A percentile compares a stretch with the other conserved stretches of the same genome.
phyloP scores from a whole-genome alignment of 2,113 vertebrate species.

The Isichthys henryi region DNA sequence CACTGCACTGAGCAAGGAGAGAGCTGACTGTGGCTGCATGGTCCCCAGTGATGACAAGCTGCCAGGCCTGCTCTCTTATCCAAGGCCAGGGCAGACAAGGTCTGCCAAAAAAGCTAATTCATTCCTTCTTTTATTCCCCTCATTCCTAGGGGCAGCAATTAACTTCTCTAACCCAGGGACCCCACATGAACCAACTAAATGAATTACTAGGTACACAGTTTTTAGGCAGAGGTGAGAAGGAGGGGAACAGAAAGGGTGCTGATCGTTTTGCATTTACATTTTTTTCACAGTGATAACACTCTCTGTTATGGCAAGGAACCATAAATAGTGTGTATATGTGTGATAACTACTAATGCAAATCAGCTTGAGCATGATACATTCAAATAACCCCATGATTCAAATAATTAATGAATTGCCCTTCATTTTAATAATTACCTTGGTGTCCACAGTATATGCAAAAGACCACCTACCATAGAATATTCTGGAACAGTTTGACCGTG shows the following conservation, averaged over 20 bases:
- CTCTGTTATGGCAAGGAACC: not conserved
- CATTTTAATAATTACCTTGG: not conserved
- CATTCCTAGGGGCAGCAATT: not conserved
- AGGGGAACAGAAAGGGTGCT: not conserved
- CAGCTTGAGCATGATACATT: not conserved
- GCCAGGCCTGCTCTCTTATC: not conserved
- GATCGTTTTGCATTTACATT: not conserved
- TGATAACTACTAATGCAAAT: not conserved
- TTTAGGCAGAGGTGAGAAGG: not conserved
- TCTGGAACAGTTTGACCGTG: not conserved
- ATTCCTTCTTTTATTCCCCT: not conserved
- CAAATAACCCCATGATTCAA: not conserved
- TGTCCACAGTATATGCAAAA: not conserved
- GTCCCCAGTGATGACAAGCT: not conserved
- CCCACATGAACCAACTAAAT: not conserved
- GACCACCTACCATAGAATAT: not conserved
- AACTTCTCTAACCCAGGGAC: constrained; percentile 1
- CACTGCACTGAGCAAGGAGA: not conserved
- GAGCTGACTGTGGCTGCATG: not conserved
- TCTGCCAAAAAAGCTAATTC: constrained; percentile 8
- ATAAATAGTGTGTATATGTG: not conserved
- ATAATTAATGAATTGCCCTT: not conserved
- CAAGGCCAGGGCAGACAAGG: not conserved
- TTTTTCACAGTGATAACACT: not conserved
- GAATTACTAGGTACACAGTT: not conserved